phyloP scores from a whole-genome alignment of 64 coral and sea anemone species.

The Actinia equina region DNA sequence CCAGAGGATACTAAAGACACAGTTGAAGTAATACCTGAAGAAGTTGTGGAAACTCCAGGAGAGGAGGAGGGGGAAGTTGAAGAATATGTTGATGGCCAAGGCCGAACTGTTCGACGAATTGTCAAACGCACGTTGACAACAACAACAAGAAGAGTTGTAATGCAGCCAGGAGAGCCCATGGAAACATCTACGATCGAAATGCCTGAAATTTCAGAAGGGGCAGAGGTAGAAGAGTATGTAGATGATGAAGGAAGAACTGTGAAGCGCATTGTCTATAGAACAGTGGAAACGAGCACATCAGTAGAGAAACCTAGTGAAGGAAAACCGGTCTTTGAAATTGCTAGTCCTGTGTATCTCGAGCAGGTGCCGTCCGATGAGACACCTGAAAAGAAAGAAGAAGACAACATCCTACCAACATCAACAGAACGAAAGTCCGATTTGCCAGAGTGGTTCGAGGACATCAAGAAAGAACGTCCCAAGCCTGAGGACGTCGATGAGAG shows the following conservation, averaged over 20 bases:
- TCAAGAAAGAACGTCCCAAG: neutral
- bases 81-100: slow-evolving; percentile 67
- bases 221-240: slow-evolving; percentile 57
- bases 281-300: slow-evolving; percentile 40
- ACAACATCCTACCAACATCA: neutral
- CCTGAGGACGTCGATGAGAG: slow-evolving; percentile 11
- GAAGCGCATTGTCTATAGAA: slow-evolving; percentile 29
- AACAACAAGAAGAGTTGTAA: neutral
- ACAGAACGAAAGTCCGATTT: slow-evolving; percentile 5
- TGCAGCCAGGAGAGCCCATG: neutral
- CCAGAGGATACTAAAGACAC: neutral
- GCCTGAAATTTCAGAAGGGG: neutral
- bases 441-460: neutral
- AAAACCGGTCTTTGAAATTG: slow-evolving; percentile 21
- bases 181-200: slow-evolving; percentile 8
- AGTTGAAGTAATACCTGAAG: neutral
- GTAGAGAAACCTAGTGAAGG: slow-evolving; percentile 15
- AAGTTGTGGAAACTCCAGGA: neutral
- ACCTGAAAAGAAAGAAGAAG: neutral
- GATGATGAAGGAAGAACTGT: slow-evolving; percentile 61
- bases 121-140: slow-evolving; percentile 57
- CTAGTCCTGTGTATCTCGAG: neutral
- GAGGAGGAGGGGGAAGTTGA: slow-evolving; percentile 33
- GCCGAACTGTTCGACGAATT: slow-evolving; percentile 39
- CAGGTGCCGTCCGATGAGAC: neutral